phyloP scores from a whole-genome alignment of 2,888 invertebrate species.

The Lepidocyrtinus sp. region DNA sequence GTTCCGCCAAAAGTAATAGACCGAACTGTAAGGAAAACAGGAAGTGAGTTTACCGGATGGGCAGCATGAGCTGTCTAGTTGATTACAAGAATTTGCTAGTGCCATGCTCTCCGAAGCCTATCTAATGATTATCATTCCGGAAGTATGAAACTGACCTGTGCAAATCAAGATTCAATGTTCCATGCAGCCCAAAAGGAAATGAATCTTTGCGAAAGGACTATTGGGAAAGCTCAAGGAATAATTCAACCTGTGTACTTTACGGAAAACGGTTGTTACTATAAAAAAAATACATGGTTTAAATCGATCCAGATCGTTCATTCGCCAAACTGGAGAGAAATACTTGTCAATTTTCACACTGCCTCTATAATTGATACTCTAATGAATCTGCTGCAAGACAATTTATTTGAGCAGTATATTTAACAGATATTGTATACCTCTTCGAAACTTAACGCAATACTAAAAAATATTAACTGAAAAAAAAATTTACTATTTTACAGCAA shows the following conservation, averaged over 20 bases:
- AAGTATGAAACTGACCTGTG: no score
- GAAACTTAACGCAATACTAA: constrained; percentile 52
- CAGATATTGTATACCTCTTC: constrained; percentile 21
- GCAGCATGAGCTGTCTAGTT: no score
- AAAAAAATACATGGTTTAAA: neutral
- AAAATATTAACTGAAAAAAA: neutral
- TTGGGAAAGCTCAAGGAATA: neutral
- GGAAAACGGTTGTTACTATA: neutral
- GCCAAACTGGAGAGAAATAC: no score
- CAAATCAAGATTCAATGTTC: no score
- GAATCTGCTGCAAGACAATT: constrained; percentile 48
- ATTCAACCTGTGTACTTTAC: neutral
- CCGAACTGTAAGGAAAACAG: no score
- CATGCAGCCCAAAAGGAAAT: no score
- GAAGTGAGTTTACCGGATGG: no score
- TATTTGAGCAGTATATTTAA: constrained; percentile 19
- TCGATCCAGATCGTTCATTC: no score
- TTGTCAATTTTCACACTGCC: constrained; percentile 58
- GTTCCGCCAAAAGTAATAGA: no score
- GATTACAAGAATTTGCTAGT: no score
- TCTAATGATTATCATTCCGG: no score
- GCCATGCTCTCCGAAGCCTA: no score
- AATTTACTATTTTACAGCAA: constrained; percentile 22
- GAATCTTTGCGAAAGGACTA: neutral
- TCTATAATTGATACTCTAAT: constrained; percentile 28